These are phyloP conservation scores for Samia ricini DNA, from an alignment of 1,140 invertebrate species.

Conservation along the genomic window DNA sequence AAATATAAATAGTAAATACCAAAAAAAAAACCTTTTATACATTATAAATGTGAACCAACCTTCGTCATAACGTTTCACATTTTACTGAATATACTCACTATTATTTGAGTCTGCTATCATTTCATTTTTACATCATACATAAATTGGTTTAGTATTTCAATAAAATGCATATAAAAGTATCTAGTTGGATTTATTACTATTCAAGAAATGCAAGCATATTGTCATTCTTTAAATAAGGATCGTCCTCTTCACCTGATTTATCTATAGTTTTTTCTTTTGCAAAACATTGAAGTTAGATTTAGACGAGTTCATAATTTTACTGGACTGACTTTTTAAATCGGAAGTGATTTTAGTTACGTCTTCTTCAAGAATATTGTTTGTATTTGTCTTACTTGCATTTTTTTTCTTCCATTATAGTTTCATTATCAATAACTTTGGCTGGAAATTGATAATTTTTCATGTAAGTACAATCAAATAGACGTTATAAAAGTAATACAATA, in stretches of 20 bases:
- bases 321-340: conserved; percentile 3
- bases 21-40: no score
- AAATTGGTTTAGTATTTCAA: no score
- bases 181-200: background rate
- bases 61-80: no score
- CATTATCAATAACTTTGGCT: no score
- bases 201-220: conserved; percentile 16
- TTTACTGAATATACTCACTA: no score
- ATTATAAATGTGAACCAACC: no score
- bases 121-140: no score
- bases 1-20: no score
- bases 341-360: conserved; percentile 15
- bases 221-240: conserved; percentile 13
- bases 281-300: conserved; percentile 16
- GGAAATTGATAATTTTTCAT: no score
- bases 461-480: no score
- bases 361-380: conserved; percentile 12
- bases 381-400: background rate
- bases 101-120: no score
- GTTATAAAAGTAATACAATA: no score
- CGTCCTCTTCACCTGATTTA: conserved; percentile 10
- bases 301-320: background rate
- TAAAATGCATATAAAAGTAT: background rate
- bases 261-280: conserved; percentile 6
- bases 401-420: background rate